Conservation (phyloP, 2,888 invertebrate species). For the Acronicta psi region DNA sequence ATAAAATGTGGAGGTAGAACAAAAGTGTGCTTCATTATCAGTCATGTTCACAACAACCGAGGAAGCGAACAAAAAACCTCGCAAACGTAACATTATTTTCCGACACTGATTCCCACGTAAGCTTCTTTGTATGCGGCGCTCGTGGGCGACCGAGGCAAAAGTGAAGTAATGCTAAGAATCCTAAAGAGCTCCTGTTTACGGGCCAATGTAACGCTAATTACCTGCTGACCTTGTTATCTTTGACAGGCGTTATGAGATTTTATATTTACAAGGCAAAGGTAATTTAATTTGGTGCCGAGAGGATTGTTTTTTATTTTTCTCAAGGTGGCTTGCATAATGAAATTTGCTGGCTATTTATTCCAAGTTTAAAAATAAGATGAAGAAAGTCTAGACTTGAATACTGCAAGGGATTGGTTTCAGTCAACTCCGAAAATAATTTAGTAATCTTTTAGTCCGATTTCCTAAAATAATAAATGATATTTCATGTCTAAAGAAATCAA, state of each 20-base stretch:
- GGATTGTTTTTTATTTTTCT: constrained; percentile 14
- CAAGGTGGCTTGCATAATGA: not conserved
- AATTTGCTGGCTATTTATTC: not conserved
- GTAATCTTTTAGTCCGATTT: too few relatives aligned
- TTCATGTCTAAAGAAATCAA: constrained; percentile 1
- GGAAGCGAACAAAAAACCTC: constrained; percentile 2
- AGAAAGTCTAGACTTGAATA: too few relatives aligned
- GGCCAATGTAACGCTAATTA: constrained; percentile 34
- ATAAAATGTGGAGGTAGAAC: too few relatives aligned
- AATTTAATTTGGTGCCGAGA: constrained; percentile 20
- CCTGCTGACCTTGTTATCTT: constrained; percentile 38
- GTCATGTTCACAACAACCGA: not conserved
- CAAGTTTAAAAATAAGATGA: not conserved
- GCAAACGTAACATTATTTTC: constrained; percentile 46
- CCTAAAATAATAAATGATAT: too few relatives aligned
- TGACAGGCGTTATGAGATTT: constrained; percentile 40
- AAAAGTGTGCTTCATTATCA: not conserved
- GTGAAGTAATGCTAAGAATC: constrained; percentile 49
- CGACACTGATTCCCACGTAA: constrained; percentile 41
- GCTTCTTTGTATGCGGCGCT: constrained; percentile 55
- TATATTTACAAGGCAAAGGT: constrained; percentile 25
- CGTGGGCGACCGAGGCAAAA: constrained; percentile 51
- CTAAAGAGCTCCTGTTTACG: constrained; percentile 31
- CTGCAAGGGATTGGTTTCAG: too few relatives aligned
- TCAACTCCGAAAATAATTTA: too few relatives aligned